Percentiles rank a stretch among this genome's conserved stretches.
These are phyloP conservation scores for rat (Rattus norvegicus) DNA, from an alignment of 2,113 vertebrate genomes.

Conservation along the genomic window GRCr8 NC_086039.1:72862501-72863000, in stretches of 20 bases:
- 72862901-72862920: conserved; percentile 24
- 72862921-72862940: conserved; percentile 45
- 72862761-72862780: neutral
- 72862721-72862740: conserved; percentile 37
- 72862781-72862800: neutral
- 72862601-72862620: neutral
- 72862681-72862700: neutral
- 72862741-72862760: neutral
- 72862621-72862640: conserved; percentile 2
- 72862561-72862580: conserved; percentile 33
- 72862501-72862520: neutral
- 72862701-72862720: neutral
- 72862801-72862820: neutral
- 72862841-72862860: neutral
- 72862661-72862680: neutral
- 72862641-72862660: conserved; percentile 30
- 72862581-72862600: neutral
- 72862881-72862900: conserved; percentile 48
- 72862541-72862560: neutral
- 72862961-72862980: conserved; percentile 71
- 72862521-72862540: neutral
- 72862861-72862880: neutral
- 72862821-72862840: neutral
- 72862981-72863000: conserved; percentile 54
- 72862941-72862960: conserved; percentile 62